Evolutionary conservation across 2,888 invertebrate genomes (phyloP), one percentile per base, ranked within the genome.

Genomic region (Ashinkailepas kermadecensis): DNA sequence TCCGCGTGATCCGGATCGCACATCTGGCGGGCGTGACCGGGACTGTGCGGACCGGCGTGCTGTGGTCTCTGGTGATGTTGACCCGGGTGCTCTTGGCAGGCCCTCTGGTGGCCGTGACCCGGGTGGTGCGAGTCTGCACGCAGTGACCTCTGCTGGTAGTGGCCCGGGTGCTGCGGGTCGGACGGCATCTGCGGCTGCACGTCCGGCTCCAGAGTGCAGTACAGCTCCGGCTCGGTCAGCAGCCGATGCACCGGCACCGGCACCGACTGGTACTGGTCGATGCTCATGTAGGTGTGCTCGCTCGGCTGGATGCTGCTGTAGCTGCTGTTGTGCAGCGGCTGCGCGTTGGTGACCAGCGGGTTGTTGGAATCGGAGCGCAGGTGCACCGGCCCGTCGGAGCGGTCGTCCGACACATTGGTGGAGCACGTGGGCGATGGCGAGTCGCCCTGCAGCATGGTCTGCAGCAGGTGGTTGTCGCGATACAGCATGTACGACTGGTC

Each of bases 221-320:
- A 79, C 23, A 79, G 74, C 18, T 74, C 74, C 23, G 74, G 23
- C 54, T 54, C 74, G 0, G 56, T 11, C n/a, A n/a, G 57, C 78
- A 78, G 56, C 21, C 2, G 56, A 4, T 39, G 39, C 39, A 39
- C 4, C 39, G 39, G 39, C 13, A 10, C 23, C n/a, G 78, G 54
- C 78, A 23, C 58, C 57, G 78, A 13, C 59, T 59, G 57, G 79
- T 79, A 79, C 58, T 79, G 79, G 80, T 84, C 84, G 78, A 84
- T 84, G 70, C 83, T 83, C 83, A 83, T 83, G 81, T 84, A 84
- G 78, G 83, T 83, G 81, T 84, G 84, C 82, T 84, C 83, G 25
- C 83, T 81, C 18, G 84, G 83, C 81, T 84, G 83, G 57, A 83
- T 83, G 65, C 83, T 84, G 74, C 82, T 82, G 74, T 74, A 74